Base-by-base conservation (phyloP, 1,140 invertebrate genomes). In the Pachypeltis micranthus region DNA sequence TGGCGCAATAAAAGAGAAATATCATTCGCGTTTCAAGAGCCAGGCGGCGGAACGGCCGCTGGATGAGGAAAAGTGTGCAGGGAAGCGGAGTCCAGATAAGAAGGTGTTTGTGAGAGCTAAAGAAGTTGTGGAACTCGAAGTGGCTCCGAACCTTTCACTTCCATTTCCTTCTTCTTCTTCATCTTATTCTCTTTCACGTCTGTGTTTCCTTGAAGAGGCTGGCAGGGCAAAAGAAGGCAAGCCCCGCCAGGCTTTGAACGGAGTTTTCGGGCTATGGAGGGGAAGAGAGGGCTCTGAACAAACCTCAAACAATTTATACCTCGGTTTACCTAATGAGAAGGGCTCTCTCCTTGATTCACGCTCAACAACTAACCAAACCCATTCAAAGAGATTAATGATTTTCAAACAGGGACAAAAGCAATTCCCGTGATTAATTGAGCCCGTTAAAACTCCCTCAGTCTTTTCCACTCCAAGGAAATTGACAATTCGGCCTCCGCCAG, bases 1-100 rank as follows among this genome's bases (percentile, higher is more conserved):
- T 28, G 26, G 57, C 57, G 28, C 57, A 59, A 59, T 59, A 59
- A 59, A 59, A 59, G 7, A 27, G 57, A 31, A 59, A 59, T 29
- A 59, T 59, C 54, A 56, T 23, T 56, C 54, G n/a, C n/a, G n/a
- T n/a, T n/a, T n/a, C n/a, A n/a, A n/a, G n/a, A n/a, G n/a, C n/a
- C n/a, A n/a, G n/a, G n/a, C n/a, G n/a, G n/a, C n/a, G n/a, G n/a
- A n/a, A n/a, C n/a, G n/a, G n/a, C n/a, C 54, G 54, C 21, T 56
- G 16, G 26, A 25, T 26, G 54, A n/a, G 34, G 34, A 10, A 39
- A 39, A 39, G n/a, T n/a, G 34, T 7, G 34, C n/a, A 7, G 34
- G 34, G n/a, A 39, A 7, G 34, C n/a, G 34, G n/a, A 39, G 34
- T 39, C n/a, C 34, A 39, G 34, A 39, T 39, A 39, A 39, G 34